phyloP scores from a whole-genome alignment of 2,888 invertebrate genomes.

The Oscheius sp. region DNA sequence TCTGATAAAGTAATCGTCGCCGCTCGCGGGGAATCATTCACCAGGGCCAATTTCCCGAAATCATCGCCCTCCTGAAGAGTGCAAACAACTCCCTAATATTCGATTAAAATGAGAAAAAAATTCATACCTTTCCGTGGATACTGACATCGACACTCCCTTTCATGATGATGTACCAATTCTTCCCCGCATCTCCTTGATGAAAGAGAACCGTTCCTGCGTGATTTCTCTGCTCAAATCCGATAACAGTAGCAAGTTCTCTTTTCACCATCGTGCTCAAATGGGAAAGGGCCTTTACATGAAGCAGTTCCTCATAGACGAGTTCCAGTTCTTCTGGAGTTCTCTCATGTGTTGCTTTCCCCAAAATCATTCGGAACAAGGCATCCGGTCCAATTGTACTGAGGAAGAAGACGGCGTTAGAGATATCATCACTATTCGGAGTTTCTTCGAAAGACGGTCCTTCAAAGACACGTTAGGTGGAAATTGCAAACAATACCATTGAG shows the following conservation, averaged over 20 bases:
- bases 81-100: slow-evolving; percentile 79
- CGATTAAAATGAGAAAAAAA: neutral
- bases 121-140: slow-evolving; percentile 79
- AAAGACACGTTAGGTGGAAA: neutral
- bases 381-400: slow-evolving; percentile 82
- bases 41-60: slow-evolving; percentile 85
- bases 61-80: slow-evolving; percentile 85
- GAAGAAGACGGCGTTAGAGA: slow-evolving; percentile 73
- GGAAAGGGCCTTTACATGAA: slow-evolving; percentile 83
- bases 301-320: slow-evolving; percentile 83
- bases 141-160: slow-evolving; percentile 85
- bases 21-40: slow-evolving; percentile 85
- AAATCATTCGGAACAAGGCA: slow-evolving; percentile 82
- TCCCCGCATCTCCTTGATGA: slow-evolving; percentile 81
- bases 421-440: slow-evolving; percentile 42
- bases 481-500: neutral
- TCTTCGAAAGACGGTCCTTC: no score
- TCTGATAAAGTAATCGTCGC: slow-evolving; percentile 84
- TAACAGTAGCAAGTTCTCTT: slow-evolving; percentile 80
- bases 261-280: slow-evolving; percentile 78
- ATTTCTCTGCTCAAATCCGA: slow-evolving; percentile 83
- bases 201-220: slow-evolving; percentile 79
- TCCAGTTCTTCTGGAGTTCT: slow-evolving; percentile 83
- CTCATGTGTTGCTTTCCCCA: slow-evolving; percentile 82
- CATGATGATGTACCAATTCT: slow-evolving; percentile 85